Conservation (phyloP, 2,113 vertebrate genomes). For the Nibea albiflora region DNA sequence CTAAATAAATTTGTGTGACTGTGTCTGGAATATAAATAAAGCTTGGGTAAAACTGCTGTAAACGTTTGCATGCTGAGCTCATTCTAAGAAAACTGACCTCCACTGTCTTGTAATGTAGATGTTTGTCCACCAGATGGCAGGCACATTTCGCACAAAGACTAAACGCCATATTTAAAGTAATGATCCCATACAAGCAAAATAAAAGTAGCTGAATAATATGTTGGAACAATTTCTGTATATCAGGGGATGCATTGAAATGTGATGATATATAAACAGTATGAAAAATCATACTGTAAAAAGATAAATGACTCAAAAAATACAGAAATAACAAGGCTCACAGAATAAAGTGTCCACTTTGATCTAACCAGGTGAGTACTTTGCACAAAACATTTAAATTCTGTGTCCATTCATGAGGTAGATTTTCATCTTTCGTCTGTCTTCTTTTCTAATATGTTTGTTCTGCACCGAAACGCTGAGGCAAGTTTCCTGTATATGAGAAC, state of each 20-base stretch:
- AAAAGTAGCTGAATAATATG: not conserved
- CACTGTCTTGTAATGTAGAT: not conserved
- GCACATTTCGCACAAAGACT: not conserved
- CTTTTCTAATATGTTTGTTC: too few species aligned
- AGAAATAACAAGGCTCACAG: not conserved
- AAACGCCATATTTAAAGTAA: not conserved
- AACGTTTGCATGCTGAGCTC: not conserved
- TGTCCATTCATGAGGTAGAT: too few species aligned
- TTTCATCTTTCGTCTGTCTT: too few species aligned
- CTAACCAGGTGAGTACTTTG: too few species aligned
- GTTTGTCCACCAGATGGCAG: constrained; percentile 52
- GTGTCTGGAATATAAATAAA: constrained; percentile 47
- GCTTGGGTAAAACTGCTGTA: not conserved
- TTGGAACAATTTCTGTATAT: not conserved
- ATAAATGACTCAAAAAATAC: not conserved
- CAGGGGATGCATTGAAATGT: not conserved
- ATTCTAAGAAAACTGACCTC: not conserved
- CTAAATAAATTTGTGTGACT: not conserved
- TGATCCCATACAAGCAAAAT: not conserved
- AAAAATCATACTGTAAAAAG: too few species aligned
- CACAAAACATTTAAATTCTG: too few species aligned
- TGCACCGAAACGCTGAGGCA: too few species aligned
- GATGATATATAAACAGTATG: not conserved
- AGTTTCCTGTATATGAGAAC: too few species aligned
- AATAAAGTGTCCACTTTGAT: not conserved